Conservation (phyloP, 2,113 vertebrate species). For the Megalops atlanticus region DNA sequence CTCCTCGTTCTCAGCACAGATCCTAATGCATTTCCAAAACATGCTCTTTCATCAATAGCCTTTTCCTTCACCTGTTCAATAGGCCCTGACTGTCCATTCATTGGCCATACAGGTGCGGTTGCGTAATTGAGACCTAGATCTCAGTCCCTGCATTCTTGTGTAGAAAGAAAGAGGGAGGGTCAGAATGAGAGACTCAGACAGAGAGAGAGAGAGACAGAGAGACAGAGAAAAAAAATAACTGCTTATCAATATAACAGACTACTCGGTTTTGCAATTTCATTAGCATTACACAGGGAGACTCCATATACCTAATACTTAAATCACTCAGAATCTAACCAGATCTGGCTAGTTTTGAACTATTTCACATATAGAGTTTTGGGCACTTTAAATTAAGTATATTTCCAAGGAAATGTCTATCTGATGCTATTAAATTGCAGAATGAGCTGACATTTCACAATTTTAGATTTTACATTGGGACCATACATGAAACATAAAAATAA, state of each 20-base stretch:
- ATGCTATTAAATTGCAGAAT: no score
- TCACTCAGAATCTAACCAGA: no score
- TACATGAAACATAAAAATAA: no score
- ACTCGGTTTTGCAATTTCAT: no score
- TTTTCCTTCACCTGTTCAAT: slow-evolving; percentile 15
- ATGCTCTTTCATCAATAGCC: neutral
- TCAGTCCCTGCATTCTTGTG: slow-evolving; percentile 1
- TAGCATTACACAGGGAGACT: no score
- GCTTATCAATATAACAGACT: neutral
- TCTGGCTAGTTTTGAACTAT: no score
- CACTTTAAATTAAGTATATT: no score
- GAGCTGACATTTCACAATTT: no score
- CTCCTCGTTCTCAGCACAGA: neutral
- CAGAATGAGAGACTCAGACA: neutral
- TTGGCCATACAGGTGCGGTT: neutral
- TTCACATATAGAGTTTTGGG: no score
- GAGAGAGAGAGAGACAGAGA: neutral
- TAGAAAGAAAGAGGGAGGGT: neutral
- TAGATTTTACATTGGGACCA: no score
- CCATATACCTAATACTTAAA: no score
- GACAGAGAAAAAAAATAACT: neutral
- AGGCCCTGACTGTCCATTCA: neutral
- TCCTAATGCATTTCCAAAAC: neutral
- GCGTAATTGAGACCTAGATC: neutral
- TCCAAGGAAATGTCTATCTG: no score